Base-by-base conservation (phyloP, 2,888 invertebrate genomes). In the Tiliacea aurago region DNA sequence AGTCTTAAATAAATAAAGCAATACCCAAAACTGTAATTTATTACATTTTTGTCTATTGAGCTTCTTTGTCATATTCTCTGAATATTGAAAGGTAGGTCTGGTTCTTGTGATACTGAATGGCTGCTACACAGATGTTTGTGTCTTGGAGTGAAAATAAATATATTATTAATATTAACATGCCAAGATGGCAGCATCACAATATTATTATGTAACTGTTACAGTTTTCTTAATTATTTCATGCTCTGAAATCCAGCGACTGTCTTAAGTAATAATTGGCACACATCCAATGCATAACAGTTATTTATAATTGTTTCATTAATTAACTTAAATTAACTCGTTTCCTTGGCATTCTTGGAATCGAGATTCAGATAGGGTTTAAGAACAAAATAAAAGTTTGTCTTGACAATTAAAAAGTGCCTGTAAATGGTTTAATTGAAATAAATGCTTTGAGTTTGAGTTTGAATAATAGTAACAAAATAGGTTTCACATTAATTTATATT, bases 231-330 rank as follows among this genome's bases (percentile, higher is more conserved):
- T 80, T 68, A 61, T 64, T 77, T 59, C 47, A 64, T 67, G 55
- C 67, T 68, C 67, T 61, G 51, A 71, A 64, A 66, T 45, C 41
- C 62, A 58, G 37, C 69, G 18, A 62, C 45, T 56, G 23, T 53
- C 20, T 63, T 72, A 73, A 51, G 37, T 64, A 69, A 73, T 47
- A 56, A 18, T 72, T 81, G 82, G 75, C 81, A 68, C 28, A 64
- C 43, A 61, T 58, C 74, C 82, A 81, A 59, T 68, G 69, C 66
- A 64, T 53, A 72, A 56, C 62, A 76, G 70, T 80, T 74, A 80
- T 80, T 68, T 69, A 61, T 80, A 80, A 61, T 51, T 67, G 13
- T 68, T 58, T 37, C 28, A 49, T 56, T 66, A 37, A 58, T 68
- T 20, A 72, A 69, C 41, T 53, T 37, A 18, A 65, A 51, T 67